Evolutionary conservation across 2,797 vertebrate species (phyloP), one percentile per base, ranked within the genome.

Genomic region (Adelosebastes latens): DNA sequence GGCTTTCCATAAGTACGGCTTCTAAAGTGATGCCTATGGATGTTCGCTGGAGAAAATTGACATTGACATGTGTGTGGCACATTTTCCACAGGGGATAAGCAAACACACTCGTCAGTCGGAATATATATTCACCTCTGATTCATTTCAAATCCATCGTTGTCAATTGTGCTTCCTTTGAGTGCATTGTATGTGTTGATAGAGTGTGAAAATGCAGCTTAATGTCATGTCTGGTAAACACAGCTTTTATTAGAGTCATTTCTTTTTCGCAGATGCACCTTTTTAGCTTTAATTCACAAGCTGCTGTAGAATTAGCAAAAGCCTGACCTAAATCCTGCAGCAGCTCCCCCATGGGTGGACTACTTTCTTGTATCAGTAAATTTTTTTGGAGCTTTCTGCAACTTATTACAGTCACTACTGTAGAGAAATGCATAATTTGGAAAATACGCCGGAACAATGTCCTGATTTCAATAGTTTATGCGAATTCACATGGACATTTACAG

Each of bases 401-500:
- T 90, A 89, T 83, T 91, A 84, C 77, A 82, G 77, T 82, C 74
- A 52, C 85, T 62, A 70, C 88, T 88, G 88, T 87, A 66, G 85
- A 90, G 81, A 92, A 93, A 90, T 83, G 87, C 85, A 89, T 81
- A 71, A 90, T 88, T 88, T 85, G 80, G 71, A 84, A 91, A 88
- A 91, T 84, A 89, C 32, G 82, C 76, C 81, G 2, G 84, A 90
- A 94, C 88, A 91, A 92, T 85, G 89, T 88, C 84, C 82, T 77
- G 89, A 92, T 94, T 94, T 93, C 85, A 81, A 88, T 90, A 90
- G 89, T 95, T 94, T 94, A 90, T 91, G 83, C 16, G 86, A 92
- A 91, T 94, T 95, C 89, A 88, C 92, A 87, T 79, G 89, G 93
- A 93, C 92, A 90, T 93, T 94, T 92, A 93, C 89, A 91, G 90